These are phyloP conservation scores for Buathra laborator DNA, from an alignment of 2,888 invertebrate species.

Conservation along the genomic window DNA sequence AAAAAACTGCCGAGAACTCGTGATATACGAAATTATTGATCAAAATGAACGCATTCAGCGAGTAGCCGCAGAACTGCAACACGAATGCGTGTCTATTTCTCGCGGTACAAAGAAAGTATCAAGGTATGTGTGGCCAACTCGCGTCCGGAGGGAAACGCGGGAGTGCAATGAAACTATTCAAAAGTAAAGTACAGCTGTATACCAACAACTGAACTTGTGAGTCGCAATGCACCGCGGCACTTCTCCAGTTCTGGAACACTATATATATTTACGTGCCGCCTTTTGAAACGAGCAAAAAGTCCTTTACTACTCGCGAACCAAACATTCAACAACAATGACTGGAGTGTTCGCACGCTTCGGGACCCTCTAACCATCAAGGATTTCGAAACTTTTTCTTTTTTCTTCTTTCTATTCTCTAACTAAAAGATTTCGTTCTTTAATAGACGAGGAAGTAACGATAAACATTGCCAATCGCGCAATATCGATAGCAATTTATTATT, in stretches of 20 bases:
- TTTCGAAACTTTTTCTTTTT: not conserved
- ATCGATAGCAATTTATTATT: too few relatives aligned
- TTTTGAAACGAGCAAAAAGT: constrained; percentile 1
- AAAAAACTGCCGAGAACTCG: not conserved
- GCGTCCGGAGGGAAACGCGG: not conserved
- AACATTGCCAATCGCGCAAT: not conserved
- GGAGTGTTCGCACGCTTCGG: constrained; percentile 3
- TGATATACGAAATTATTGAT: not conserved
- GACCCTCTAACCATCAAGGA: not conserved
- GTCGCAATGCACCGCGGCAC: not conserved
- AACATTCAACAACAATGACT: constrained; percentile 7
- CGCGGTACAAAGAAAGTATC: constrained; percentile 11
- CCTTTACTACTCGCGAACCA: not conserved
- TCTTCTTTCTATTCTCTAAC: not conserved
- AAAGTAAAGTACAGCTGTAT: not conserved
- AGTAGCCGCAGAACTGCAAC: not conserved
- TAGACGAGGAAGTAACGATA: not conserved
- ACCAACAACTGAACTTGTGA: not conserved
- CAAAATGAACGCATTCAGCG: not conserved
- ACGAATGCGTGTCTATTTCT: not conserved
- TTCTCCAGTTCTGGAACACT: not conserved
- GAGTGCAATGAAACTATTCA: not conserved
- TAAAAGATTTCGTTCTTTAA: not conserved
- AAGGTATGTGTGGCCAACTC: not conserved
- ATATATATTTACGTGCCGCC: not conserved